Evolutionary conservation across 2,797 vertebrate species (phyloP).

Genomic region (Labroides dimidiatus): DNA sequence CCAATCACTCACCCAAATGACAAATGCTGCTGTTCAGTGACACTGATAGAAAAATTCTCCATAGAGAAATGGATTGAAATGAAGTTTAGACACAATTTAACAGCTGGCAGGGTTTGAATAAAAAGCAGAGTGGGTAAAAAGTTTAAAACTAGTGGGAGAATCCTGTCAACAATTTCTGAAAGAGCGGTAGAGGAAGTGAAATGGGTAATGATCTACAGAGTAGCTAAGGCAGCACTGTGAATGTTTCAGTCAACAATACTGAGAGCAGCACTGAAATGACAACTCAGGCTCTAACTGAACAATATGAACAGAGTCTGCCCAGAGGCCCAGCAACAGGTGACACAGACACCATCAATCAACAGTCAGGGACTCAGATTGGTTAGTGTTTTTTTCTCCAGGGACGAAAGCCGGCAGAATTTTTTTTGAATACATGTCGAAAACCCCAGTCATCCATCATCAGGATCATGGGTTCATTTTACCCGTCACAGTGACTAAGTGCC

Average conservation of each 20-base stretch:
- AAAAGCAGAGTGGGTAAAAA: slow-evolving; percentile 7
- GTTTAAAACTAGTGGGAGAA: slow-evolving; percentile 7
- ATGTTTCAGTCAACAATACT: slow-evolving; percentile 38
- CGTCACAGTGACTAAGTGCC: slow-evolving; percentile 38
- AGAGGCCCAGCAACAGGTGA: slow-evolving; percentile 81
- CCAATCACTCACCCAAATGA: neutral
- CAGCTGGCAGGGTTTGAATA: slow-evolving; percentile 1
- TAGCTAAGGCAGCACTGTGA: slow-evolving; percentile 21
- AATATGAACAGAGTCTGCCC: slow-evolving; percentile 60
- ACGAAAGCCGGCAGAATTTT: slow-evolving; percentile 27
- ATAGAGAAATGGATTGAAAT: neutral
- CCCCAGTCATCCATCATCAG: slow-evolving; percentile 25
- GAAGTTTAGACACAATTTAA: neutral
- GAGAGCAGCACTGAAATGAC: slow-evolving; percentile 42
- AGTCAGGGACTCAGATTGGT: slow-evolving; percentile 68
- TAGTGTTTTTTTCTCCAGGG: slow-evolving; percentile 29
- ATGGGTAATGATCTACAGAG: slow-evolving; percentile 9
- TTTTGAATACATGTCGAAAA: slow-evolving; percentile 33
- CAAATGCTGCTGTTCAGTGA: neutral
- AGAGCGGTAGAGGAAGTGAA: slow-evolving; percentile 10
- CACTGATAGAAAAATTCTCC: neutral
- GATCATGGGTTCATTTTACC: slow-evolving; percentile 23
- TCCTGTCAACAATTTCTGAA: slow-evolving; percentile 1
- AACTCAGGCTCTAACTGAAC: slow-evolving; percentile 49
- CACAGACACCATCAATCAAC: slow-evolving; percentile 67